phyloP scores from a whole-genome alignment of 1,140 invertebrate species.

The Drosophila nasuta region DNA sequence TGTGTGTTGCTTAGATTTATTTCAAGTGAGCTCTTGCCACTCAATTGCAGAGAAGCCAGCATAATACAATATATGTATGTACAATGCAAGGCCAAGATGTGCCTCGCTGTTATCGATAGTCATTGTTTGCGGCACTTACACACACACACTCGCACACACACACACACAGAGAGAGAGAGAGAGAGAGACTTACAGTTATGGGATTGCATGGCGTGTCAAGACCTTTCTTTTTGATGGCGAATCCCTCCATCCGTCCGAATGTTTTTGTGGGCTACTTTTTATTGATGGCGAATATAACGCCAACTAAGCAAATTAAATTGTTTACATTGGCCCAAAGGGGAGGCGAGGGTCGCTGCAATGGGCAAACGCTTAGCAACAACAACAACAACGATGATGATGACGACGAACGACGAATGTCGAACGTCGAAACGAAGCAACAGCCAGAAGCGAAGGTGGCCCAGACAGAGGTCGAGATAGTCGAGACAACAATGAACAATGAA shows the following conservation, averaged over 20 bases:
- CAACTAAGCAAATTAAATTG: conserved; percentile 83
- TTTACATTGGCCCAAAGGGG: conserved; percentile 62
- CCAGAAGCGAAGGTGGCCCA: conserved; percentile 13
- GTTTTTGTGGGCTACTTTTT: conserved; percentile 51
- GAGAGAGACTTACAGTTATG: not conserved
- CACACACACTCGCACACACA: conserved; percentile 25
- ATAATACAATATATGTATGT: conserved; percentile 7
- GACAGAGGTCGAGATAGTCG: conserved; percentile 14
- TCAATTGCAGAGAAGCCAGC: conserved; percentile 48
- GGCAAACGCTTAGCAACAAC: not conserved
- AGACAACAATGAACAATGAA: conserved; percentile 38
- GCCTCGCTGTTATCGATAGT: conserved; percentile 69
- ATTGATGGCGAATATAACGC: conserved; percentile 81
- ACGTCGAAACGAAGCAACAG: not conserved
- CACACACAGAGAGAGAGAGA: not conserved
- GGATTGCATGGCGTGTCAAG: conserved; percentile 11
- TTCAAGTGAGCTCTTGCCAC: conserved; percentile 57
- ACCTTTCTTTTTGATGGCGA: conserved; percentile 22
- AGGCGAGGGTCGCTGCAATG: conserved; percentile 10
- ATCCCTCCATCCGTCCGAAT: not conserved
- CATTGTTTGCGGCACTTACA: conserved; percentile 60
- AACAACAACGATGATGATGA: not conserved
- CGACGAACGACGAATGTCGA: no score
- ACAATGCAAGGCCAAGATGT: conserved; percentile 57
- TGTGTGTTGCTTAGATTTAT: conserved; percentile 63